Evolutionary conservation across 2,113 vertebrate genomes (phyloP), one percentile per base, ranked within the genome.

Genomic region (Sarotherodon lohbergeri): DNA sequence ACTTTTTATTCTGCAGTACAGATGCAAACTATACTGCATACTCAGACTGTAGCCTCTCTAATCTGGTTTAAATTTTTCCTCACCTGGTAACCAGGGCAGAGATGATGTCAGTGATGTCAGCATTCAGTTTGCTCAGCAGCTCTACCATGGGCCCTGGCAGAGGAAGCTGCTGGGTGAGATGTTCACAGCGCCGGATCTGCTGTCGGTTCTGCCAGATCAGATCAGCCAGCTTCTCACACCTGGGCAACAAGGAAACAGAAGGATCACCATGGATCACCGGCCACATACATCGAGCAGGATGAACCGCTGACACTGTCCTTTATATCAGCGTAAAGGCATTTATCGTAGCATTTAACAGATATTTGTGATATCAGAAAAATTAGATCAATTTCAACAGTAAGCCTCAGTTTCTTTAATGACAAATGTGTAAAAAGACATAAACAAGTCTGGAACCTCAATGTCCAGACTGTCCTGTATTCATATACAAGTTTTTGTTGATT

Each of bases 121-220:
- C 68, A 0, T 98, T 98, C 82, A 98, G 97, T 82, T 98, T 98
- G 0, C 95, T 97, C 80, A 99, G 96, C 90, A 98, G 97, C 84
- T 98, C 97, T 86, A 98, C 98, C 94, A 98, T 98, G 0, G 98
- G 97, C 16, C 98, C 98, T 0, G 98, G 97, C 86, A 99, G 97
- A 0, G 98, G 98, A 82, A 99, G 96, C 95, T 99, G 98, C 93
- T 98, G 98, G 52, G 98, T 98, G 17, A 99, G 92, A 92, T 99
- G 98, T 94, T 99, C 98, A 0, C 97, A 98, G 22, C 98, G 96
- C 22, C 98, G 96, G 86, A 98, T 98, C 96, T 99, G 98, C 95
- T 99, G 98, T 86, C 98, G 95, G 94, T 99, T 99, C 96, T 99
- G 98, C 98, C 98, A 98, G 93, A 99, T 98, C 85, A 98, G 96